Conservation (phyloP, 1,140 invertebrate species). For the Micrasema minimum region DNA sequence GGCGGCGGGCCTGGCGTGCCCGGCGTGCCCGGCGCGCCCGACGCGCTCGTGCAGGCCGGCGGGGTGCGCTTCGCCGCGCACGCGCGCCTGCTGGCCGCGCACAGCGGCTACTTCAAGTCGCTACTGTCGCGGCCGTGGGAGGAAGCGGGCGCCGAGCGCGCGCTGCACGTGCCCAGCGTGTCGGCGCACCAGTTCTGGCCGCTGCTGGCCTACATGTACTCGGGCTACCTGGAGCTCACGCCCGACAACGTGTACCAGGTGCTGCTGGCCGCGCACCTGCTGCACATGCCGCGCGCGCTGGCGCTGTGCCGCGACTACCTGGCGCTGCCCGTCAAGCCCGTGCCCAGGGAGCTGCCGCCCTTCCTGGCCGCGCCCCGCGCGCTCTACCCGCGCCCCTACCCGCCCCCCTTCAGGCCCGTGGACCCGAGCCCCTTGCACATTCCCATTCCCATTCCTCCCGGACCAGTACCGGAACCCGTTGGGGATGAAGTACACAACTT, state of each 20-base stretch:
- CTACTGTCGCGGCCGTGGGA: constrained; percentile 52
- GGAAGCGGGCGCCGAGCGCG: constrained; percentile 52
- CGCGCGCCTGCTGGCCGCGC: constrained; percentile 72
- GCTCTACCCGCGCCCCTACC: constrained; percentile 49
- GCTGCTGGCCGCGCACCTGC: constrained; percentile 76
- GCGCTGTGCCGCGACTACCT: constrained; percentile 69
- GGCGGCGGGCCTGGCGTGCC: constrained; percentile 57
- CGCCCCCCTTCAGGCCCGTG: constrained; percentile 39
- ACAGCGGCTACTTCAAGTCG: constrained; percentile 77
- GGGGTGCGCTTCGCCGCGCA: constrained; percentile 77
- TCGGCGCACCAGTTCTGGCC: constrained; percentile 77
- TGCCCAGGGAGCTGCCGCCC: constrained; percentile 56
- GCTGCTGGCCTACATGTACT: constrained; percentile 81
- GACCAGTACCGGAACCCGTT: neutral
- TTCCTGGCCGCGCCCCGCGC: constrained; percentile 52
- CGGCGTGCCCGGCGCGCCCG: constrained; percentile 61
- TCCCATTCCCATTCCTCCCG: neutral
- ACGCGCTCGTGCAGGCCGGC: constrained; percentile 64
- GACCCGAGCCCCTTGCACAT: neutral
- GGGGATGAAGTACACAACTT: neutral
- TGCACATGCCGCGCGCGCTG: constrained; percentile 80
- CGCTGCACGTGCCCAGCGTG: constrained; percentile 68
- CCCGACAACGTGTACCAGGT: constrained; percentile 79
- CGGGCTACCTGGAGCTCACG: constrained; percentile 76
- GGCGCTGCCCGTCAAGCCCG: constrained; percentile 56